A percentile compares a stretch with the other conserved stretches of the same genome.
phyloP scores from a whole-genome alignment of 2,797 vertebrate genomes.

The Carduelis carduelis region DNA sequence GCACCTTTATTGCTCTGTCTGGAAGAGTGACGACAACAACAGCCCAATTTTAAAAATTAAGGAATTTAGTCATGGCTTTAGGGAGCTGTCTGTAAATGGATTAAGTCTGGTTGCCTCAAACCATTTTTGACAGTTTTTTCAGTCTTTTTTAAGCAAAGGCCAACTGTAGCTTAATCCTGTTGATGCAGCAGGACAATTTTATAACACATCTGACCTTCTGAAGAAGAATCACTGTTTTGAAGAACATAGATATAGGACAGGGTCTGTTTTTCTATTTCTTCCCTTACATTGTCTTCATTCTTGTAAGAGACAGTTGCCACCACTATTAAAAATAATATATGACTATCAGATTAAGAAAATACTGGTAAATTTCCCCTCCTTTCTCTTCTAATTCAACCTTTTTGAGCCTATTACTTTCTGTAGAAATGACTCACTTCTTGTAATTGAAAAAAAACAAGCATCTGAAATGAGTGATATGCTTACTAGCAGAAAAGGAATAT shows the following conservation, averaged over 20 bases:
- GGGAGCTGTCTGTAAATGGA: neutral
- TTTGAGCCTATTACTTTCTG: neutral
- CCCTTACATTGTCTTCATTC: neutral
- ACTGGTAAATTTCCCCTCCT: neutral
- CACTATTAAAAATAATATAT: neutral
- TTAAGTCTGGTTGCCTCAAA: neutral
- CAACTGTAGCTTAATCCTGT: neutral
- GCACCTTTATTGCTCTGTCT: neutral
- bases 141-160: neutral
- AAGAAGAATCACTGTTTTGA: neutral
- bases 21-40: neutral
- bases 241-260: fast-evolving
- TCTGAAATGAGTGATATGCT: neutral
- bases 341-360: neutral
- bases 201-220: neutral
- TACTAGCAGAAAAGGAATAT: neutral
- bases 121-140: neutral
- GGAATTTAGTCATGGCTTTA: neutral
- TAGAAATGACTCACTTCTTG: neutral
- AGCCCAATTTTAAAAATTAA: neutral
- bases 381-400: neutral
- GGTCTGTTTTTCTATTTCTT: neutral
- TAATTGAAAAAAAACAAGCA: neutral
- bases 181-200: neutral
- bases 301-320: neutral